Evolutionary conservation across 2,113 vertebrate species (phyloP), one percentile per base, ranked within the genome.

Genomic region (Rhinoptilus africanus): DNA sequence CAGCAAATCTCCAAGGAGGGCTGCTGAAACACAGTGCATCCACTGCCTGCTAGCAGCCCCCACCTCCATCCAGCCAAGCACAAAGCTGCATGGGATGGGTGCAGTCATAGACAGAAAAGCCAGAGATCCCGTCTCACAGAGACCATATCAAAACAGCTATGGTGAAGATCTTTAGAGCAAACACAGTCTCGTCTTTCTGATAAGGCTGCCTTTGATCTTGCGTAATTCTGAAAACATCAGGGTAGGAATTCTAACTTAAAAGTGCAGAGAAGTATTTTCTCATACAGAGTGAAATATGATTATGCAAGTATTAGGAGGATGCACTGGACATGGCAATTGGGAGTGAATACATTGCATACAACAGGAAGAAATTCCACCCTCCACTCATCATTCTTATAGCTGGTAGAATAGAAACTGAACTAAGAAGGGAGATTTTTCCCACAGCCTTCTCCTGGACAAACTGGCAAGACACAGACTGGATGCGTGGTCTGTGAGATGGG

Each of bases 21-120:
- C 23, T 85, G 45, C 26, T 3, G 5, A 68, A 89, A 39, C 21
- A 35, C 7, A 39, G 21, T 30, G 9, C 16, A 22, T 9, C 9
- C 16, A 10, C 8, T 60, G 24, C 12, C 35, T 56, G 19, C 10
- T 53, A 20, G 21, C n/a, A 67, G 18, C 28, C 37, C 23, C 5
- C 6, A 27, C 3, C 17, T 27, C 27, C 32, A 26, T 6, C 14
- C 54, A 57, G 13, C 6, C 0, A 1, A 63, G 13, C n/a, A 51
- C 41, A 66, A 54, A 86, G 28, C 5, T 53, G 26, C 50, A 6
- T 41, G 35, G 57, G 62, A 54, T 6, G 8, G 12, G 19, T 34
- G 39, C 35, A 88, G 18, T 56, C 34, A 23, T 30, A 57, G 24
- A 80, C 3, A 37, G 13, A 67, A 69, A 71, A 82, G 9, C 5